Conservation (phyloP, 2,797 vertebrate genomes). For the Melanogrammus aeglefinus region DNA sequence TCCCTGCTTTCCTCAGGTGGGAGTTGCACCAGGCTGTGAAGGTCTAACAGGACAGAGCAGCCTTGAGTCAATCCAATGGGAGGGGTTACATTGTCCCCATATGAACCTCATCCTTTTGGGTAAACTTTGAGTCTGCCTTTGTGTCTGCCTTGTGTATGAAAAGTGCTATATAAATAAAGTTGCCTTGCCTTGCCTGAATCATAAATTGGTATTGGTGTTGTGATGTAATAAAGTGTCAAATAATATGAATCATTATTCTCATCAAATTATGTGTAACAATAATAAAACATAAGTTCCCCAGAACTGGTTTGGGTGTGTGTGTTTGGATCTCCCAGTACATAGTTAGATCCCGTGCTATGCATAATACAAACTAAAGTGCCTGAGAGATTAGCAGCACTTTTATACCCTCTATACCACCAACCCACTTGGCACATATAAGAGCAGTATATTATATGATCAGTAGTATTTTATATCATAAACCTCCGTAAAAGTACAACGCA, state of each 20-base stretch:
- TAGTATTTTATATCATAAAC: conserved; percentile 33
- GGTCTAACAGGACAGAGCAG: conserved; percentile 74
- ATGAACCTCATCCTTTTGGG: neutral
- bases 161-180: too few relatives aligned
- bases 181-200: too few relatives aligned
- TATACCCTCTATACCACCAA: neutral
- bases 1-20: conserved; percentile 95
- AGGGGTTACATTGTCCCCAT: conserved; percentile 7
- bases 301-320: neutral
- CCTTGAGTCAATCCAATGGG: conserved; percentile 21
- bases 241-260: neutral
- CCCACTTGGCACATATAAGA: conserved; percentile 29
- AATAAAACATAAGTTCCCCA: neutral
- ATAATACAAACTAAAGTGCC: conserved; percentile 30
- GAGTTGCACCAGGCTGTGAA: conserved; percentile 99
- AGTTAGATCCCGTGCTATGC: neutral
- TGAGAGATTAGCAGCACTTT: conserved; percentile 32
- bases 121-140: too few relatives aligned
- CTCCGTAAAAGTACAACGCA: conserved; percentile 14
- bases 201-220: neutral
- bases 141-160: too few relatives aligned
- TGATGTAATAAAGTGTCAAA: neutral
- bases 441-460: conserved; percentile 28
- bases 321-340: neutral
- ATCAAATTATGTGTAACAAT: neutral